Base-by-base conservation (phyloP, 2,888 invertebrate genomes). In the Dorcus parallelipipedus region DNA sequence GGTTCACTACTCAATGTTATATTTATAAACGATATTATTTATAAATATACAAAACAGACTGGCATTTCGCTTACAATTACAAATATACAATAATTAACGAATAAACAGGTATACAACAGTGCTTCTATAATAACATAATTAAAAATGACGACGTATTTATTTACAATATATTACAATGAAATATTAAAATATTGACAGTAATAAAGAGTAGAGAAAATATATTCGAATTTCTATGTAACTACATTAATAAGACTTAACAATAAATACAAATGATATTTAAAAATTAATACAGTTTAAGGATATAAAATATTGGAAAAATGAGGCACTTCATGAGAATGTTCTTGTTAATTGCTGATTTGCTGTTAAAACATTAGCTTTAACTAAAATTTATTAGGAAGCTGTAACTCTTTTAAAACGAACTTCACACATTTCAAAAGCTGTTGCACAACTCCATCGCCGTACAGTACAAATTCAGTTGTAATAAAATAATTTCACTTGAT, bases 1-100 rank as follows among this genome's bases (percentile, higher is more conserved):
- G 69, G 65, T 69, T 64, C 51, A 69, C 69, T 69, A 69, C 69
- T 64, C 62, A 38, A 45, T 56, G 60, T 55, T 55, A 38, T 45
- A 54, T 17, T 38, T 52, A 17, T 49, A 61, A 49, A 49, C 58
- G 41, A 26, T 40, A 58, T 42, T 54, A 42, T 55, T 52, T 54
- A 58, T 49, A 43, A 42, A 61, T 41, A 55, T 55, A 52, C 50
- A 57, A 55, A 52, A 39, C 53, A 53, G 45, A 57, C 50, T 54
- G 56, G 61, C 57, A 58, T 56, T 51, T 58, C 49, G 26, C 49
- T 49, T 52, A 42, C 40, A 52, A 49, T 33, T 58, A 50, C 49
- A 17, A n/a, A 38, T 51, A 14, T 40, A 14, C 17, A 39, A n/a
- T 52, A 33, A 33, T 33, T 33, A 33, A 33, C 26, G 26, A 33